Evolutionary conservation across 2,113 vertebrate species (phyloP).

Genomic region (Crotalus tigris): DNA sequence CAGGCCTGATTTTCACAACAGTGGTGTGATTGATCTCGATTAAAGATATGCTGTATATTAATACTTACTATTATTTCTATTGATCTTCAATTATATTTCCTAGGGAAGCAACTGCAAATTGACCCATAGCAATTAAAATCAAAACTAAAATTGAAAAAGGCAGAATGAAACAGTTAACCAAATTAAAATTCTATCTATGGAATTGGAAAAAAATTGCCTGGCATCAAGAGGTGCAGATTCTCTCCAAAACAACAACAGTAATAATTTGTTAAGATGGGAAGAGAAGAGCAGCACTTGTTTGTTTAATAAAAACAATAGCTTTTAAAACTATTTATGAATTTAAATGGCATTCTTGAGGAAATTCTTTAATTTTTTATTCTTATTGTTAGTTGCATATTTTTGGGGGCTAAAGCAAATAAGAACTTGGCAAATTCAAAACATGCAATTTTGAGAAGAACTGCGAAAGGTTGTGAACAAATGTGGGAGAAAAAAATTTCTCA

Average conservation of each 20-base stretch:
- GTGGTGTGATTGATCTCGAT: background rate
- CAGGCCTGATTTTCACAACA: background rate
- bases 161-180: background rate
- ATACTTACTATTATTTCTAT: background rate
- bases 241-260: background rate
- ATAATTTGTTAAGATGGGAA: background rate
- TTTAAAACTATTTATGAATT: background rate
- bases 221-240: background rate
- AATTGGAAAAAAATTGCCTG: background rate
- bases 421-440: background rate
- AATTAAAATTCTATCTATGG: background rate
- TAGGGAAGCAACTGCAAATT: background rate
- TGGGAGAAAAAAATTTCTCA: background rate
- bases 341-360: background rate
- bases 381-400: background rate
- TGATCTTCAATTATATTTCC: background rate
- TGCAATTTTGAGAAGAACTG: background rate
- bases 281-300: background rate
- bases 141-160: background rate
- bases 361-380: background rate
- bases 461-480: too few relatives aligned
- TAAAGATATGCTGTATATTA: background rate
- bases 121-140: background rate
- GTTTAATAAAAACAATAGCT: background rate
- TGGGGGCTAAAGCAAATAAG: background rate